A percentile compares a stretch with the other conserved stretches of the same genome.
phyloP scores from a whole-genome alignment of 1,140 invertebrate species.

The Drosophila ercepeae region DNA sequence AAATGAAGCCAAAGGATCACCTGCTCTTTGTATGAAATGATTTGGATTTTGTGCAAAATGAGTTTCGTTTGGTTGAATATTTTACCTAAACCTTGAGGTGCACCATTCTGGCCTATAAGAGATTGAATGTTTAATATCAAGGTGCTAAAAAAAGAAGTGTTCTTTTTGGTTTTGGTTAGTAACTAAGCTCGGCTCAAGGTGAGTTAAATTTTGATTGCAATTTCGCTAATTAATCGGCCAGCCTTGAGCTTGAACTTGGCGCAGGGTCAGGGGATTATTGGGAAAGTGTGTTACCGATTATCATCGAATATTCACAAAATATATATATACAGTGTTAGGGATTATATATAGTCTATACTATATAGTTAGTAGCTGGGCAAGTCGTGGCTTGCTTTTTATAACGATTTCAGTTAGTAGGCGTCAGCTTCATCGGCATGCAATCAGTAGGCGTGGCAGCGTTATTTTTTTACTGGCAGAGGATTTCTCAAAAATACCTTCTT shows the following conservation, averaged over 20 bases:
- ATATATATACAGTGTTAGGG: not conserved
- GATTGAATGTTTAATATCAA: conserved; percentile 66
- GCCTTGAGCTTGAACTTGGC: conserved; percentile 59
- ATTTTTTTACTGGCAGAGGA: conserved; percentile 32
- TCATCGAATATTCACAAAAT: conserved; percentile 11
- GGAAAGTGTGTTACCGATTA: conserved; percentile 20
- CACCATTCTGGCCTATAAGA: conserved; percentile 65
- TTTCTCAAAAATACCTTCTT: conserved; percentile 78
- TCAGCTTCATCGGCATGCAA: conserved; percentile 50
- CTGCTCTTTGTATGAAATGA: conserved; percentile 21
- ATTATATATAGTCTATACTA: conserved; percentile 7
- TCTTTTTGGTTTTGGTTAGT: conserved; percentile 30
- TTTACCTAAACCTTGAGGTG: conserved; percentile 67
- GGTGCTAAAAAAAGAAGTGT: conserved; percentile 15
- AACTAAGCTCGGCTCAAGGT: conserved; percentile 27
- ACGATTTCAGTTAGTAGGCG: conserved; percentile 50
- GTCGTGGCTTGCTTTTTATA: conserved; percentile 12
- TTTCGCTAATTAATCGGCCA: conserved; percentile 33
- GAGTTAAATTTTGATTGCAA: conserved; percentile 19
- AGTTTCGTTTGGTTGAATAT: not conserved
- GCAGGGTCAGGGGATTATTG: conserved; percentile 24
- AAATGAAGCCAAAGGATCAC: conserved; percentile 4
- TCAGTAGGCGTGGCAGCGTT: conserved; percentile 50
- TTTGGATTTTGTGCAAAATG: not conserved
- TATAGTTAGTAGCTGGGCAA: conserved; percentile 34